These are phyloP conservation scores for Scolopax mira DNA, from an alignment of 2,113 vertebrate species.

Conservation along the genomic window DNA sequence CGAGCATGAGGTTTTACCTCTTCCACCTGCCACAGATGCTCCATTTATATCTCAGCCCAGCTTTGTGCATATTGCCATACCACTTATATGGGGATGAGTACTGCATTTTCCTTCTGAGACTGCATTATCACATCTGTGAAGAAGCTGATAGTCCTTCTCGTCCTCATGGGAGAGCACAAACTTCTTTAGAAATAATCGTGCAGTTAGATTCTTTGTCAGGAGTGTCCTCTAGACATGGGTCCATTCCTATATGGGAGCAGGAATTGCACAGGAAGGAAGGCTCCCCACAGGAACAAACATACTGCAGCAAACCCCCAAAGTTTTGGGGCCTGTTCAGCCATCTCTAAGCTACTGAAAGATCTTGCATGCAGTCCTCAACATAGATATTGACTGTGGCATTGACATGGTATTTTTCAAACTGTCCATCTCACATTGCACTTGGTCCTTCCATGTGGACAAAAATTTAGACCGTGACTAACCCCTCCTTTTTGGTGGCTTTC, in stretches of 20 bases:
- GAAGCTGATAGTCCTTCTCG: neutral
- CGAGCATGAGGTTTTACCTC: neutral
- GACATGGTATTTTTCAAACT: neutral
- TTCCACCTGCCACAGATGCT: neutral
- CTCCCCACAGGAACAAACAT: neutral
- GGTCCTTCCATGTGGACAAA: neutral
- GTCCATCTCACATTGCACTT: neutral
- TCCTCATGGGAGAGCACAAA: neutral
- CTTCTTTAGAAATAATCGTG: neutral
- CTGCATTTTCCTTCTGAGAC: fast-evolving
- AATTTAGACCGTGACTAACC: neutral
- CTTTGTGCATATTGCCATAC: neutral
- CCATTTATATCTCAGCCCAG: fast-evolving
- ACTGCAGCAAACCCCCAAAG: neutral
- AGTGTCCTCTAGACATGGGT: neutral
- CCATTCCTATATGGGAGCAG: neutral
- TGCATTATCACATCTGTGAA: neutral
- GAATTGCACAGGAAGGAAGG: neutral
- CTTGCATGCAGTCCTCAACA: neutral
- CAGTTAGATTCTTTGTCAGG: neutral
- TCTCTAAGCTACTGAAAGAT: neutral
- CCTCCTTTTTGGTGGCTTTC: neutral
- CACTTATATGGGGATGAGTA: fast-evolving
- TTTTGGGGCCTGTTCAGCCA: neutral
- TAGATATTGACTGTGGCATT: neutral